Conservation (phyloP, 2,888 invertebrate genomes). For the Macaria liturata region DNA sequence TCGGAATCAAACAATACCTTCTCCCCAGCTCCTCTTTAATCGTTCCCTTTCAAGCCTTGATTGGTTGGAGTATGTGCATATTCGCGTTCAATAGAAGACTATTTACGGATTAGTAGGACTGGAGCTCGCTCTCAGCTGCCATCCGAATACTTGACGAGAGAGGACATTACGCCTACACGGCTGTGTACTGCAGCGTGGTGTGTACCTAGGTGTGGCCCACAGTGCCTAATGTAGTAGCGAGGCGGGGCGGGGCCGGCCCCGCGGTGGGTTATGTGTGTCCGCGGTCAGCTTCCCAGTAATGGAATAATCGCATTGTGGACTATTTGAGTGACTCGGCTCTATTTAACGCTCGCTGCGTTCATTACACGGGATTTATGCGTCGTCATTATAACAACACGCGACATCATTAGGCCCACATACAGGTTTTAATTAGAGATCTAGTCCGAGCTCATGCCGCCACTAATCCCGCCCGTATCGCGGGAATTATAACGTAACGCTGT, state of each 20-base stretch:
- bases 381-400: conserved; percentile 67
- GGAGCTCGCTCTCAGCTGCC: conserved; percentile 33
- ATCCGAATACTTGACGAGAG: conserved; percentile 40
- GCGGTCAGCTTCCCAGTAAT: conserved; percentile 62
- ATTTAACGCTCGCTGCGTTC: conserved; percentile 75
- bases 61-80: conserved; percentile 35
- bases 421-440: conserved; percentile 74
- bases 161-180: conserved; percentile 32
- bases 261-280: conserved; percentile 37
- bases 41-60: conserved; percentile 32
- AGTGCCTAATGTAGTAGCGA: neutral
- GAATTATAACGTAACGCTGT: conserved; percentile 29
- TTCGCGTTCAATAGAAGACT: conserved; percentile 33
- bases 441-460: conserved; percentile 41
- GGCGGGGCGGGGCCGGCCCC: conserved; percentile 34
- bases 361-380: conserved; percentile 76
- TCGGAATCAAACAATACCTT: conserved; percentile 31
- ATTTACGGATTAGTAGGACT: conserved; percentile 32
- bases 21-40: conserved; percentile 30
- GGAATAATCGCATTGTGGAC: conserved; percentile 79
- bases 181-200: neutral
- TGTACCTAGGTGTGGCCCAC: conserved; percentile 20
- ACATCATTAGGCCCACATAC: conserved; percentile 69
- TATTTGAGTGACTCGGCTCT: conserved; percentile 74
- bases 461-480: conserved; percentile 47